Evolutionary conservation across 1,140 invertebrate genomes (phyloP), one percentile per base, ranked within the genome.

Genomic region (Drosophila sulfurigaster): DNA sequence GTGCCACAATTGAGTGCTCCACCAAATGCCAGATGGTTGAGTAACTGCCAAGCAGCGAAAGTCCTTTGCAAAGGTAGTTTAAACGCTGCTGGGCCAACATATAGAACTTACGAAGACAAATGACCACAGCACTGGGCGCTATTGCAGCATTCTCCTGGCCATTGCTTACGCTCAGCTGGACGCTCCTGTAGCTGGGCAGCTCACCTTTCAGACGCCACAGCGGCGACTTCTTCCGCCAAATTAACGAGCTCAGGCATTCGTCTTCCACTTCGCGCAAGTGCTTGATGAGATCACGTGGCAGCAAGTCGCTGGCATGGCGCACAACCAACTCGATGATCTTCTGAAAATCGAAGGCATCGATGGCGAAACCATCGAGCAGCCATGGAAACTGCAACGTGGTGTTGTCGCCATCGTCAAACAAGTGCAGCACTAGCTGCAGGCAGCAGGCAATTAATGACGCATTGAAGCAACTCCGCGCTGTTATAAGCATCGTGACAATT

Each of bases 261-360:
- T 99, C 98, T 93, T 99, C 99, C 70, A 99, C 96, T 94, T 95
- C 94, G 93, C 98, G 99, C 5, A 99, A 94, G 94, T 99, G 98
- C 90, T 99, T 99, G 0, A 99, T 96, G 45, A 98, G 95, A 89
- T 99, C 97, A 32, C 98, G 94, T 1, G 97, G 96, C 2, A 99
- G 94, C 51, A 97, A 95, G 74, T 98, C 96, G 75, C 98, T 96
- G 0, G 96, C 95, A 3, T 96, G 96, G 49, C 98, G 94, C 15
- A 99, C 97, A 45, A 99, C 96, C 6, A 98, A 93, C 93, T 99
- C 98, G 73, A 99, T 98, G 8, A 99, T 96, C 94, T 98, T 99
- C 91, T 99, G 99, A 93, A 99, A 99, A 89, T 98, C 94, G 91
- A 97, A 98, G 0, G 98, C 94, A 62, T 96, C 95, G 1, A 99